Evolutionary conservation across 2,113 vertebrate species (phyloP).

Genomic region (Leucosticte australis): DNA sequence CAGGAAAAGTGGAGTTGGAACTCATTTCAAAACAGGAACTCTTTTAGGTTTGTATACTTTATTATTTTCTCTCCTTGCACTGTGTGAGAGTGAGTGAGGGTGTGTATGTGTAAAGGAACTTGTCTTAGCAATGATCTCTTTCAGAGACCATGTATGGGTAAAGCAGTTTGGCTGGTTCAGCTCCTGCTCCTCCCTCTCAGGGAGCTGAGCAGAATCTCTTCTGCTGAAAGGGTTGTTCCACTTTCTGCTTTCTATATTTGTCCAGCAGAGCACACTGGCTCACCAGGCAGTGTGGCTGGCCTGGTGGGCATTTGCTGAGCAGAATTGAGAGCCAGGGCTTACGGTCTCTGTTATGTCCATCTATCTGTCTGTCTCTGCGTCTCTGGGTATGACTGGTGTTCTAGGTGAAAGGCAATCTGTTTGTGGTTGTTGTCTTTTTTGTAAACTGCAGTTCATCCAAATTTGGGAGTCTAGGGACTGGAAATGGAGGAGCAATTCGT

Average conservation of each 20-base stretch:
- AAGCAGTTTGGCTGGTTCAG: slow-evolving; percentile 64
- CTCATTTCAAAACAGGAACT: not conserved
- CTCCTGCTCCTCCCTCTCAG: slow-evolving; percentile 67
- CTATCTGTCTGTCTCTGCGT: slow-evolving; percentile 45
- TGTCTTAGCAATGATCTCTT: slow-evolving; percentile 28
- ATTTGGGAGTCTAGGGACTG: not conserved
- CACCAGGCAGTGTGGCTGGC: not conserved
- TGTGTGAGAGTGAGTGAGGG: not conserved
- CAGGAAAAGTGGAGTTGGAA: not conserved
- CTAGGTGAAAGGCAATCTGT: slow-evolving; percentile 55
- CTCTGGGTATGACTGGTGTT: slow-evolving; percentile 43
- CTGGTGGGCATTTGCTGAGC: slow-evolving; percentile 1
- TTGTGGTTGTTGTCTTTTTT: not conserved
- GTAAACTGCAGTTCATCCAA: not conserved
- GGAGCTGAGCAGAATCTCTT: slow-evolving; percentile 55
- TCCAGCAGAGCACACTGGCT: slow-evolving; percentile 49
- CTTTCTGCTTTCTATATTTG: slow-evolving; percentile 76
- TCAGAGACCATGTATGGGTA: slow-evolving; percentile 75
- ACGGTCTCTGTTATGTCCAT: slow-evolving; percentile 14
- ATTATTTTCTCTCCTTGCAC: not conserved
- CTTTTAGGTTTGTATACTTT: not conserved
- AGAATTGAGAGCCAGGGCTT: slow-evolving; percentile 4
- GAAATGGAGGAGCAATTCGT: not conserved
- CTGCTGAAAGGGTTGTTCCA: slow-evolving; percentile 55
- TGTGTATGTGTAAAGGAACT: not conserved